Base-by-base conservation (phyloP, 2,113 vertebrate genomes). In the Tympanuchus pallidicinctus region DNA sequence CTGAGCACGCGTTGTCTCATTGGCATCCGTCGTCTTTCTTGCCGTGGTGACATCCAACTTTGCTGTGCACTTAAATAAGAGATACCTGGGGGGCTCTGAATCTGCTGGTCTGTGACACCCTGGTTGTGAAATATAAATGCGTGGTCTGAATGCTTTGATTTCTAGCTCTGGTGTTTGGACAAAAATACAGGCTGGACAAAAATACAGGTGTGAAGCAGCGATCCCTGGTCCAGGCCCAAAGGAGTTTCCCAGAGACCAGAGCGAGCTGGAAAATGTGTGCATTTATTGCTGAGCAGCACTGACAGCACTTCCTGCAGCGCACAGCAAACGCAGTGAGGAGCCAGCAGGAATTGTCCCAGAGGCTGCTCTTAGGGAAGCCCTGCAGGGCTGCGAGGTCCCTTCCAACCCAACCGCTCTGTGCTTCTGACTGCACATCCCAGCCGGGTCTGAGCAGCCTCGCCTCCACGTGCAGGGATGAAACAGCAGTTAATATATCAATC, bases 201-300 rank as follows among this genome's bases (percentile, higher is more conserved):
- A 93, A 54, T 88, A 48, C 38, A 64, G 73, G 66, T 45, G 78
- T 87, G 94, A 91, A 89, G 84, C 85, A 92, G 32, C 67, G 82
- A 40, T 59, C 65, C 54, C 88, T 70, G 75, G 76, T 34, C 61
- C n/a, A 2, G 19, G 38, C 82, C 92, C 85, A 94, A 56, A 79
- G 34, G 30, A 82, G 71, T 79, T 85, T 85, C 88, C 89, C 47
- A 4, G 82, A 90, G 77, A 72, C 78, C 56, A 17, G 45, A 64
- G 73, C 52, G 72, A 93, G 86, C 78, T 72, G 75, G 79, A 65
- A 78, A 61, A 79, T 34, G 65, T 65, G n/a, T 78, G 72, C 15
- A 21, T 81, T 63, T 75, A 48, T 89, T 83, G 28, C 65, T 86
- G 14, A 30, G 4, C 7, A 86, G 13, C 65, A 38, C 60, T 73